phyloP scores from a whole-genome alignment of 2,888 invertebrate genomes.

The Zaprionus lineosus region DNA sequence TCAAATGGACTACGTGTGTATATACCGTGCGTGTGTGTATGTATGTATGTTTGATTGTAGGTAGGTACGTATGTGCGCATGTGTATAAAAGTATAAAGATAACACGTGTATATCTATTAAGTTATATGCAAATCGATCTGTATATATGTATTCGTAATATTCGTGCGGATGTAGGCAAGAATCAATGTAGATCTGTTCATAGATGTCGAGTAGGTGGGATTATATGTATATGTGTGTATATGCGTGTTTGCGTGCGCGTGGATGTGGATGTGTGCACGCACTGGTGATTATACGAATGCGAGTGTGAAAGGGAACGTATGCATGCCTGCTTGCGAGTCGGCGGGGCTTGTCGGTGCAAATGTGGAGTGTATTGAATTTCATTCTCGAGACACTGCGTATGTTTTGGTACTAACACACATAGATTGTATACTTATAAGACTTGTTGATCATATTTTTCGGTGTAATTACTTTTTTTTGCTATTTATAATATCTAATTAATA shows the following conservation, averaged over 20 bases:
- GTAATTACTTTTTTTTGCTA: constrained; percentile 52
- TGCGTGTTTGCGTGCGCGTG: background rate
- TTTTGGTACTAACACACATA: too few species aligned
- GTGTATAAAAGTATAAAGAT: constrained; percentile 4
- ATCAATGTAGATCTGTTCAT: constrained; percentile 38
- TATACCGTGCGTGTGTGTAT: constrained; percentile 11
- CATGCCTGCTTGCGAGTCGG: too few species aligned
- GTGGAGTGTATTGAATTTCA: too few species aligned
- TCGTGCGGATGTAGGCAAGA: constrained; percentile 3
- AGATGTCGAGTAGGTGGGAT: constrained; percentile 27
- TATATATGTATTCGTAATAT: constrained; percentile 6
- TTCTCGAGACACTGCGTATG: too few species aligned
- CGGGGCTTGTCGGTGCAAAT: too few species aligned
- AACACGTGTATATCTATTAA: background rate
- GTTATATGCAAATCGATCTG: constrained; percentile 1
- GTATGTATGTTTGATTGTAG: too few species aligned
- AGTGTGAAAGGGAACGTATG: constrained; percentile 2
- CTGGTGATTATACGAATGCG: too few species aligned
- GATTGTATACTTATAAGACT: constrained; percentile 60
- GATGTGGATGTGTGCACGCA: constrained; percentile 3
- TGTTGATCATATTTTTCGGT: constrained; percentile 71
- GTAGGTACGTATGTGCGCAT: too few species aligned
- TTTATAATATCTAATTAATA: constrained; percentile 27
- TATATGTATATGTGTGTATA: constrained; percentile 1
- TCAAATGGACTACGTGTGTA: constrained; percentile 38